These are phyloP conservation scores for Lacerta viridis DNA, from an alignment of 2,797 vertebrate species.

Conservation along the genomic window DNA sequence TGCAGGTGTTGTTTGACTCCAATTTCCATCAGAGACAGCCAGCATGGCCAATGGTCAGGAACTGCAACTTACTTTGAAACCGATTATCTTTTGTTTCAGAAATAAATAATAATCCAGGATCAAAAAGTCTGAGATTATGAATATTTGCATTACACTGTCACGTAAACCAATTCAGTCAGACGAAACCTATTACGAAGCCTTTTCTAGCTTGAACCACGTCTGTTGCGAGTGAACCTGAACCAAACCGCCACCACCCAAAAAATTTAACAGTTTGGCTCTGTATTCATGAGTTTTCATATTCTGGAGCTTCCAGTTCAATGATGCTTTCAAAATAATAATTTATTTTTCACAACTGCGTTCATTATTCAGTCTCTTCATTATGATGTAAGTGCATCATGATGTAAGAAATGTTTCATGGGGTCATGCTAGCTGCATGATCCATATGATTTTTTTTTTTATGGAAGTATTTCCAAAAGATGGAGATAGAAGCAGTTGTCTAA, in stretches of 20 bases:
- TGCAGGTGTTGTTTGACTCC: too few species aligned
- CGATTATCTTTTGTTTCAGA: neutral
- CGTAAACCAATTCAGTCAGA: neutral
- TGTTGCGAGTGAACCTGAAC: neutral
- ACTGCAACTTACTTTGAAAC: too few species aligned
- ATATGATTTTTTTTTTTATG: neutral
- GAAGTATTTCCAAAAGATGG: neutral
- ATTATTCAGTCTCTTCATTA: neutral
- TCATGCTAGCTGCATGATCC: neutral
- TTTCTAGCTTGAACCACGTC: neutral
- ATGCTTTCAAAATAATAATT: neutral
- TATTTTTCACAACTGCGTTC: neutral
- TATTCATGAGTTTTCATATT: neutral
- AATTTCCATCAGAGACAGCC: too few species aligned
- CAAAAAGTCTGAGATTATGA: neutral
- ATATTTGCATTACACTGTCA: neutral
- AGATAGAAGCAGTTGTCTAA: too few species aligned
- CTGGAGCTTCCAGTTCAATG: neutral
- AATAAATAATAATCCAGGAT: neutral
- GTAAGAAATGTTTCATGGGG: neutral
- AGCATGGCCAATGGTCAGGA: too few species aligned
- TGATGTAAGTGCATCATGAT: neutral
- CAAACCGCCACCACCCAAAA: neutral
- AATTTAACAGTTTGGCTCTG: neutral
- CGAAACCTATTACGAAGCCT: neutral